Conservation (phyloP, 2,888 invertebrate genomes). For the Rotaria macrura region DNA sequence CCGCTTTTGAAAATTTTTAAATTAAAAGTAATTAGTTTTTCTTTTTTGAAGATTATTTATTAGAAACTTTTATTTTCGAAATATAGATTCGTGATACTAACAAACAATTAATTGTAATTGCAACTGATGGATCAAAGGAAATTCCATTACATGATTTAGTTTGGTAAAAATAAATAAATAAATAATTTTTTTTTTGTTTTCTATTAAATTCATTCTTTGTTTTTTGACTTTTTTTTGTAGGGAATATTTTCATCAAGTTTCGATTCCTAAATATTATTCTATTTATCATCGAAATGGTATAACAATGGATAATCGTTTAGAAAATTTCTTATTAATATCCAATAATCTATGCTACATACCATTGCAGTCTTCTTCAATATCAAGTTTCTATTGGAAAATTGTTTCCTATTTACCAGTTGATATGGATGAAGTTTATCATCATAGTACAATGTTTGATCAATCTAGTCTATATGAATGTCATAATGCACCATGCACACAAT, state of each 20-base stretch:
- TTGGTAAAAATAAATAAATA: background rate
- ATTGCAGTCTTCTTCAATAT: slow-evolving; percentile 36
- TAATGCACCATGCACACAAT: slow-evolving; percentile 52
- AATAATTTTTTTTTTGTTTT: no score
- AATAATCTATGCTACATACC: slow-evolving; percentile 38
- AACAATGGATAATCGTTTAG: slow-evolving; percentile 53
- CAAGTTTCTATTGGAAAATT: background rate
- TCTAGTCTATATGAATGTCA: slow-evolving; percentile 52
- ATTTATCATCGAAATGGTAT: slow-evolving; percentile 51
- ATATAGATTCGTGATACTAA: background rate
- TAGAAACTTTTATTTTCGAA: background rate
- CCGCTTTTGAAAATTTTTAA: background rate
- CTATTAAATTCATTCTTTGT: no score
- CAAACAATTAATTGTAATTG: background rate
- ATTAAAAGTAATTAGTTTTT: background rate
- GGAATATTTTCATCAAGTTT: background rate
- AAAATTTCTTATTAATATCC: slow-evolving; percentile 50
- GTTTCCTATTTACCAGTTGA: slow-evolving; percentile 35
- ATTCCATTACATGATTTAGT: background rate
- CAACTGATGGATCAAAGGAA: background rate
- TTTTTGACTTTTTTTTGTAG: background rate
- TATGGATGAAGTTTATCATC: slow-evolving; percentile 13
- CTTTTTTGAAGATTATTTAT: background rate
- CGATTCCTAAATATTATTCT: background rate
- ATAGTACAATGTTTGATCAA: background rate